Evolutionary conservation across 2,888 invertebrate genomes (phyloP).

Genomic region (Dexiosoma caninum): DNA sequence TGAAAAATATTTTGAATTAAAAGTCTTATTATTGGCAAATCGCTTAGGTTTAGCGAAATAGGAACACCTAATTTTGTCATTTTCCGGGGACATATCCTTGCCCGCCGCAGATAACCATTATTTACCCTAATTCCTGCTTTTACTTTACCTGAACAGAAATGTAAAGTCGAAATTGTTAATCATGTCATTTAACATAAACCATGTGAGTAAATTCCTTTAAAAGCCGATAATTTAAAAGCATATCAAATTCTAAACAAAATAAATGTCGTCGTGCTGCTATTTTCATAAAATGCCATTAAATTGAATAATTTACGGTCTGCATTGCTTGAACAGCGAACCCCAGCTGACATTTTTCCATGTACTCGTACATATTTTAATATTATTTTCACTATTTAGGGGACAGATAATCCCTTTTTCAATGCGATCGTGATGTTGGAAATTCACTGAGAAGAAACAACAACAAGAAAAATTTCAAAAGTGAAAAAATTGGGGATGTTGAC

Average conservation of each 20-base stretch:
- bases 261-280: constrained; percentile 48
- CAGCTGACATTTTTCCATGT: constrained; percentile 56
- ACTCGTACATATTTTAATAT: background rate
- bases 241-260: constrained; percentile 23
- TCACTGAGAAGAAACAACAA: background rate
- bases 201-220: constrained; percentile 16
- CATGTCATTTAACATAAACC: no score
- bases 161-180: no score
- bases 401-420: constrained; percentile 50
- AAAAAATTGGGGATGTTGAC: constrained; percentile 52
- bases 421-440: constrained; percentile 40
- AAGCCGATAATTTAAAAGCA: constrained; percentile 19
- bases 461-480: no score
- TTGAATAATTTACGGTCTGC: constrained; percentile 19
- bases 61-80: no score
- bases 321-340: constrained; percentile 14
- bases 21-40: no score
- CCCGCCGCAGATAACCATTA: no score
- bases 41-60: no score
- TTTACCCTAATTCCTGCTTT: no score
- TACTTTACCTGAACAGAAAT: no score
- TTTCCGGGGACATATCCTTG: no score
- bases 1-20: no score
- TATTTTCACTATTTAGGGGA: constrained; percentile 16
- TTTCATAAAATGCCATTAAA: constrained; percentile 54